These are phyloP conservation scores for Chunga burmeisteri DNA, from an alignment of 2,113 vertebrate genomes.

Conservation along the genomic window DNA sequence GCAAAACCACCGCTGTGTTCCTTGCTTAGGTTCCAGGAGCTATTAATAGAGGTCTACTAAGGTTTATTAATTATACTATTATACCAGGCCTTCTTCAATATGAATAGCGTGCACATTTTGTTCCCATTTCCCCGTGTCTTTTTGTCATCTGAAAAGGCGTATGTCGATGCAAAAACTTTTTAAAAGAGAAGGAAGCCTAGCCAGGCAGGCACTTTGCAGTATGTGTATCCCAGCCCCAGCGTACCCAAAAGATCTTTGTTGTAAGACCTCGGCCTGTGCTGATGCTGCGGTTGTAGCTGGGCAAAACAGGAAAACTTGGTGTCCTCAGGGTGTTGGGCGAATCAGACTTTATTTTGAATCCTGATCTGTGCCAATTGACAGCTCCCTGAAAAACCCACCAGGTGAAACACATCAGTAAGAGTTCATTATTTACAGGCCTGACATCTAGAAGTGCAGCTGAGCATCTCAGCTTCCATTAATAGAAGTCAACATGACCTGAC, in stretches of 20 bases:
- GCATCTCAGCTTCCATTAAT: conserved; percentile 3
- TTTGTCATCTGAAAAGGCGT: conserved; percentile 9
- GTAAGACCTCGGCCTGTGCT: background rate
- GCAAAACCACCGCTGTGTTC: background rate
- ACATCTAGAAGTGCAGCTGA: background rate
- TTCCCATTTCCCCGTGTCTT: background rate
- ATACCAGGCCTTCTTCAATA: background rate
- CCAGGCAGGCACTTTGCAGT: background rate
- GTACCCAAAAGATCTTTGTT: background rate
- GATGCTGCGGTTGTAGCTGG: background rate
- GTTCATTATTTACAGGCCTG: background rate
- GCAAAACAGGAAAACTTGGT: background rate
- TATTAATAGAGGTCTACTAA: conserved; percentile 36
- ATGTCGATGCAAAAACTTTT: background rate
- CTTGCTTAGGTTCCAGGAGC: conserved; percentile 12
- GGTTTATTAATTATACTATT: conserved; percentile 40
- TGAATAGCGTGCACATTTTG: background rate
- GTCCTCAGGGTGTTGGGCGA: background rate
- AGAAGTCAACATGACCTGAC: conserved; percentile 44
- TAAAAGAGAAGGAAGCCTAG: conserved; percentile 6
- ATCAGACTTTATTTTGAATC: background rate
- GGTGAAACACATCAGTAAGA: background rate
- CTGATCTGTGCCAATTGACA: background rate
- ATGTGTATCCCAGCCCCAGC: background rate
- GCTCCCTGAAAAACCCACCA: background rate